Conservation (phyloP, 2,888 invertebrate genomes). For the Andricus quercusramuli region DNA sequence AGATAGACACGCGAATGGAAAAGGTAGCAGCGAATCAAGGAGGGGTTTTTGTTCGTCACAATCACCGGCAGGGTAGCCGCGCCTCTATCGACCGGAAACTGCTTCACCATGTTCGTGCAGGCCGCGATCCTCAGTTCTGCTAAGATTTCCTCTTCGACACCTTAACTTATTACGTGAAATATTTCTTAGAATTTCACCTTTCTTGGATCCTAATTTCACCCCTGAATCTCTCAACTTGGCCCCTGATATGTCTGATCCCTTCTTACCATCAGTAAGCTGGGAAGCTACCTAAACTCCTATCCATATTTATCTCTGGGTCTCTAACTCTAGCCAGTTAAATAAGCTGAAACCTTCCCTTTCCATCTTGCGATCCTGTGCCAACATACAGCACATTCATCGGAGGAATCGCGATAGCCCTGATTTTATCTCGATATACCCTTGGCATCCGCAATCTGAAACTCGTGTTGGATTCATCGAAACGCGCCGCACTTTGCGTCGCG, state of each 20-base stretch:
- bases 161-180: not conserved
- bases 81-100: constrained; percentile 75
- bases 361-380: not conserved
- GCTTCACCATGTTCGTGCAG: constrained; percentile 34
- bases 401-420: not conserved
- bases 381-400: not conserved
- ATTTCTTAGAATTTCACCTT: not conserved
- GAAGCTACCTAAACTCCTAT: constrained; percentile 53
- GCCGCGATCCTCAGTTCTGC: constrained; percentile 2
- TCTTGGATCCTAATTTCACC: no score
- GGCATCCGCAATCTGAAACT: no score
- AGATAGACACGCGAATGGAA: constrained; percentile 14
- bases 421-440: not conserved
- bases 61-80: constrained; percentile 63
- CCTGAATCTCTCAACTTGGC: constrained; percentile 2
- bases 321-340: no score
- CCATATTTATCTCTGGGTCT: not conserved
- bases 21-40: constrained; percentile 28
- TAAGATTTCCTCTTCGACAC: not conserved
- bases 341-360: no score
- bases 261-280: constrained; percentile 23
- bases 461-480: no score
- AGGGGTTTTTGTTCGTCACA: constrained; percentile 42
- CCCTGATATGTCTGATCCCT: no score
- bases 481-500: not conserved